A percentile compares a stretch with the other conserved stretches of the same genome.
These are phyloP conservation scores for Cheilosia scutellata DNA, from an alignment of 2,888 invertebrate genomes.

Conservation along the genomic window DNA sequence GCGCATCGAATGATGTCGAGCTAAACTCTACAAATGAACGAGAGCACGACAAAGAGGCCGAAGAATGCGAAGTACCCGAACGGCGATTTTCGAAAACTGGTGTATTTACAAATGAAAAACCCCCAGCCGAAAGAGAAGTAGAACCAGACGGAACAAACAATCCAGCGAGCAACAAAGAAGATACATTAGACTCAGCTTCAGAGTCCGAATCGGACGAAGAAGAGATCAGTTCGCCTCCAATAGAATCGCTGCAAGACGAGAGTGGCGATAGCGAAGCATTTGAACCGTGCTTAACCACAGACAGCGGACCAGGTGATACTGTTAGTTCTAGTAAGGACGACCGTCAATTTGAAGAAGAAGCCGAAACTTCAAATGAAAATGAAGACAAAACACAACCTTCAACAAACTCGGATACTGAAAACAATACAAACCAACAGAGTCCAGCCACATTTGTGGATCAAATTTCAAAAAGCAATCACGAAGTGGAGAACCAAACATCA, in stretches of 20 bases:
- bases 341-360: not conserved
- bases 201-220: conserved; percentile 66
- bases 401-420: not conserved
- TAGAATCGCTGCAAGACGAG: conserved; percentile 60
- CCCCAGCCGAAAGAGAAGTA: not conserved
- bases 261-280: conserved; percentile 24
- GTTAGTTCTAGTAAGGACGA: not conserved
- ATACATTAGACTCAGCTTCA: conserved; percentile 8
- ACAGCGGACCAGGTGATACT: not conserved
- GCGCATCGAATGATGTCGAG: conserved; percentile 36
- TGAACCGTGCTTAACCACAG: not conserved
- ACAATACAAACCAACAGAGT: not conserved
- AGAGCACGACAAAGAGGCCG: conserved; percentile 5
- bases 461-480: not conserved
- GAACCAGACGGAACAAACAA: not conserved
- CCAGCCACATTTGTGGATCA: not conserved
- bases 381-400: not conserved
- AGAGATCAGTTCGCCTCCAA: conserved; percentile 69
- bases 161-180: conserved; percentile 1
- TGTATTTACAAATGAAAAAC: not conserved
- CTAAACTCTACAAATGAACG: not conserved
- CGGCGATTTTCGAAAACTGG: not conserved
- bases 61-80: not conserved
- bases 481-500: not conserved
- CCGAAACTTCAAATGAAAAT: not conserved